Evolutionary conservation across 2,113 vertebrate genomes (phyloP).

Genomic region (Dolichotis patagonum): DNA sequence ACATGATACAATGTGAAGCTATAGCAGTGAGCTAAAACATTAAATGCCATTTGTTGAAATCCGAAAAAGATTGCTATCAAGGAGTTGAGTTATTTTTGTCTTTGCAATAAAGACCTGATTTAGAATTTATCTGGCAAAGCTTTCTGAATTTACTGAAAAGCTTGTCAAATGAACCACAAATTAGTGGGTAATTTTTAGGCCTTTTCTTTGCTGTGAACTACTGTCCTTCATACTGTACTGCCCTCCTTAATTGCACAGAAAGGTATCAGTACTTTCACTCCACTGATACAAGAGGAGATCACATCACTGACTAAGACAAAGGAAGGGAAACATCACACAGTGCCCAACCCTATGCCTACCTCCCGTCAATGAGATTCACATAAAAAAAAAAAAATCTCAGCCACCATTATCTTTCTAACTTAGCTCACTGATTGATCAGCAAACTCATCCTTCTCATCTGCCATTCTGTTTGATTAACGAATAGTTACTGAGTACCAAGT

Average conservation of each 20-base stretch:
- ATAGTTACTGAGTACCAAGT: neutral
- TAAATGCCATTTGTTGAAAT: neutral
- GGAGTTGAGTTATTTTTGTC: slow-evolving; percentile 10
- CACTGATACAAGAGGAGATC: neutral
- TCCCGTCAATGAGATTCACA: neutral
- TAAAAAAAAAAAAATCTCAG: neutral
- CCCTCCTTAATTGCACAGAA: neutral
- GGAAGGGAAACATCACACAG: neutral
- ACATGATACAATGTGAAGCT: neutral
- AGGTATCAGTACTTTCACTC: neutral
- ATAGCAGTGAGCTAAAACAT: neutral
- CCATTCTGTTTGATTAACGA: neutral
- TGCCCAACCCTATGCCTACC: neutral
- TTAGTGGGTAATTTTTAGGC: neutral
- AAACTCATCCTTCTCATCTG: neutral
- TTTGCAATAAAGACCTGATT: slow-evolving; percentile 47
- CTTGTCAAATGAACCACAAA: neutral
- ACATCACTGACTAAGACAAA: neutral
- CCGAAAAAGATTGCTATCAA: slow-evolving; percentile 9
- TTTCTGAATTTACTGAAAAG: slow-evolving; percentile 47
- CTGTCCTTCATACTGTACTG: neutral
- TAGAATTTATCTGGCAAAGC: neutral
- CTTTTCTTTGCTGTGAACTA: neutral
- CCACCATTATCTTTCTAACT: neutral
- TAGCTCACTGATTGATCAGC: neutral